Conservation (phyloP, 2,888 invertebrate genomes). For the Limnephilus rhombicus region DNA sequence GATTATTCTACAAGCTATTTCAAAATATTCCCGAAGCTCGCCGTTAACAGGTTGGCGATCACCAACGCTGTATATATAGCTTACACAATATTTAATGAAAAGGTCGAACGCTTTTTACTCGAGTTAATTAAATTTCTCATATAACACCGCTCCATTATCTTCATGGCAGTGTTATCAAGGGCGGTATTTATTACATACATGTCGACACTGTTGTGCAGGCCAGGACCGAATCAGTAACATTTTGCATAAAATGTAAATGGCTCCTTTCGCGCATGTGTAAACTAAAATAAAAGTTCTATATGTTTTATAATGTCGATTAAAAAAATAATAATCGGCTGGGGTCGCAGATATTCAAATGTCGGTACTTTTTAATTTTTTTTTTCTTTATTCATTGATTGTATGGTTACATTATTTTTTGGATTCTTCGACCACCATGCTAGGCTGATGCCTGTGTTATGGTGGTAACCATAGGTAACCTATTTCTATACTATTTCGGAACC, state of each 20-base stretch:
- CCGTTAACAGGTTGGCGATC: not conserved
- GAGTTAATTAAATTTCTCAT: slow-evolving; percentile 49
- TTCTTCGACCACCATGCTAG: too few relatives aligned
- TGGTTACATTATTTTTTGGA: too few relatives aligned
- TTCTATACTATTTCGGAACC: too few relatives aligned
- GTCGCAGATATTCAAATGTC: too few relatives aligned
- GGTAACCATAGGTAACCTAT: too few relatives aligned
- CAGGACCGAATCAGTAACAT: not conserved
- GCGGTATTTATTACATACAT: slow-evolving; percentile 29
- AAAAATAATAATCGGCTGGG: too few relatives aligned
- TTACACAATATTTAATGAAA: slow-evolving; percentile 33
- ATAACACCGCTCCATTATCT: slow-evolving; percentile 27
- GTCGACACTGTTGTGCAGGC: slow-evolving; percentile 18
- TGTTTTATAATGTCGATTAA: too few relatives aligned
- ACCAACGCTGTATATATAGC: not conserved
- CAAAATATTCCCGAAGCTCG: not conserved
- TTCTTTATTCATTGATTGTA: too few relatives aligned
- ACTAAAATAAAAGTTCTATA: too few relatives aligned
- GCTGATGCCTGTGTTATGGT: too few relatives aligned
- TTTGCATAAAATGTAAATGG: not conserved
- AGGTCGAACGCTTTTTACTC: slow-evolving; percentile 50
- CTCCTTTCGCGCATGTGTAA: too few relatives aligned
- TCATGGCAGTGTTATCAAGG: slow-evolving; percentile 16
- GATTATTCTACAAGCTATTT: not conserved
- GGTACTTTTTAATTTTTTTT: too few relatives aligned